Evolutionary conservation across 2,797 vertebrate genomes (phyloP).

Genomic region (Botia kubotai): DNA sequence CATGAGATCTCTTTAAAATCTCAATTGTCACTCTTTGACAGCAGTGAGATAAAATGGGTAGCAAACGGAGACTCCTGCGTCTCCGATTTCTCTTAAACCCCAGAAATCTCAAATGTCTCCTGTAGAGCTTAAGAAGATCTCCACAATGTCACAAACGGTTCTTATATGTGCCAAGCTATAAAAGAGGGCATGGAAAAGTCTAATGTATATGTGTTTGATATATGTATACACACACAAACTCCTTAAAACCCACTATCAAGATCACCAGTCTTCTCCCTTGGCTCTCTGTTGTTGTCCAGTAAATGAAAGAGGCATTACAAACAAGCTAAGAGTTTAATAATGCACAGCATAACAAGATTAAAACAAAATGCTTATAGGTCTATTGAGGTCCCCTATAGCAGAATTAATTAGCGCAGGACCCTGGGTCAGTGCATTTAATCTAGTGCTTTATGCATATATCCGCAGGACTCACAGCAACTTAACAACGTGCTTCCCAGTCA

Average conservation of each 20-base stretch:
- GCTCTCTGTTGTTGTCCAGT: slow-evolving; percentile 3
- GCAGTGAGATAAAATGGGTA: slow-evolving; percentile 9
- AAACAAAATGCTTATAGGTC: too few relatives aligned
- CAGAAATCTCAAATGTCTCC: slow-evolving; percentile 13
- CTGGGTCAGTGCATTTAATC: slow-evolving; percentile 19
- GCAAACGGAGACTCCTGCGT: slow-evolving; percentile 22
- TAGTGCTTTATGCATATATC: slow-evolving; percentile 16
- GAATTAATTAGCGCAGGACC: slow-evolving; percentile 7
- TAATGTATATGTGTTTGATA: background rate
- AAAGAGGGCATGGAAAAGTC: background rate
- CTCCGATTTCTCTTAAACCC: slow-evolving; percentile 21
- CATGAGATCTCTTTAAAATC: slow-evolving; percentile 25
- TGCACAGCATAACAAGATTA: background rate
- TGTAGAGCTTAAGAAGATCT: slow-evolving; percentile 30
- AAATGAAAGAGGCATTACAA: background rate
- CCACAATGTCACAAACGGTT: slow-evolving; percentile 10
- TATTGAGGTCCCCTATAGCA: background rate
- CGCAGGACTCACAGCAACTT: background rate
- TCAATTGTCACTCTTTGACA: slow-evolving; percentile 33
- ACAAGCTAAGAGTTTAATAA: slow-evolving; percentile 10
- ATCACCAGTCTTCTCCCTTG: background rate
- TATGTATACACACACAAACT: too few relatives aligned
- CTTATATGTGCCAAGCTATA: background rate
- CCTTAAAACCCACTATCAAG: background rate
- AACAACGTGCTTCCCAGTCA: slow-evolving; percentile 26